These are phyloP conservation scores for Desmodus rotundus DNA, from an alignment of 2,113 vertebrate genomes.

Conservation along the genomic window DNA sequence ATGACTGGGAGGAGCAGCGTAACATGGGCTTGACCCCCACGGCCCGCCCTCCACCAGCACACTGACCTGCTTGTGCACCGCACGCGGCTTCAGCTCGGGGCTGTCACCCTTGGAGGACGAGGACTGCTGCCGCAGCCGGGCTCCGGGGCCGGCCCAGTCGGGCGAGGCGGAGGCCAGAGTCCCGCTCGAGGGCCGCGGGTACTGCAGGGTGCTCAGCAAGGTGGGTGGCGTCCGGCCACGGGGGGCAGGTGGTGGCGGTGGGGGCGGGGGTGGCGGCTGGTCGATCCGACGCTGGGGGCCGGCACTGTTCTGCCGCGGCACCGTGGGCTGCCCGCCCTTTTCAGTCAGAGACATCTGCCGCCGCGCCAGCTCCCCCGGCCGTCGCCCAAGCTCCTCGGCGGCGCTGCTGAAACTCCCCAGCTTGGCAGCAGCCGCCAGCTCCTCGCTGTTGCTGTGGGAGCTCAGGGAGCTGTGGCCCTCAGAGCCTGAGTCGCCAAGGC, in stretches of 20 bases:
- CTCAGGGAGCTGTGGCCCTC: slow-evolving; percentile 98
- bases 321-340: slow-evolving; percentile 86
- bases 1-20: background rate
- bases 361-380: slow-evolving; percentile 90
- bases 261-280: slow-evolving; percentile 86
- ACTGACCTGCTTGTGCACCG: slow-evolving; percentile 93
- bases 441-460: slow-evolving; percentile 98
- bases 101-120: slow-evolving; percentile 97
- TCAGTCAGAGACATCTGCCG: slow-evolving; percentile 93
- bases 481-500: slow-evolving; percentile 92
- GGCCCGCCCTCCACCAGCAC: background rate
- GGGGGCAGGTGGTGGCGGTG: slow-evolving; percentile 78
- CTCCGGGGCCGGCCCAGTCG: slow-evolving; percentile 91
- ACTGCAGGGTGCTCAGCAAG: slow-evolving; percentile 89
- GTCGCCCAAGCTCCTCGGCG: slow-evolving; percentile 88
- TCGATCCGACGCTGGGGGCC: slow-evolving; percentile 95
- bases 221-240: slow-evolving; percentile 92
- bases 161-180: slow-evolving; percentile 91
- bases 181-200: slow-evolving; percentile 91
- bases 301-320: slow-evolving; percentile 93
- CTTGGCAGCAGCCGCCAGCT: slow-evolving; percentile 83
- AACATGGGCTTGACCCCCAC: background rate
- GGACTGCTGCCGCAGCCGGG: slow-evolving; percentile 93
- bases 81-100: slow-evolving; percentile 93
- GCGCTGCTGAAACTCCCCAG: slow-evolving; percentile 79